Evolutionary conservation across 2,113 vertebrate species (phyloP).

Genomic region (Ceratotherium simum): DNA sequence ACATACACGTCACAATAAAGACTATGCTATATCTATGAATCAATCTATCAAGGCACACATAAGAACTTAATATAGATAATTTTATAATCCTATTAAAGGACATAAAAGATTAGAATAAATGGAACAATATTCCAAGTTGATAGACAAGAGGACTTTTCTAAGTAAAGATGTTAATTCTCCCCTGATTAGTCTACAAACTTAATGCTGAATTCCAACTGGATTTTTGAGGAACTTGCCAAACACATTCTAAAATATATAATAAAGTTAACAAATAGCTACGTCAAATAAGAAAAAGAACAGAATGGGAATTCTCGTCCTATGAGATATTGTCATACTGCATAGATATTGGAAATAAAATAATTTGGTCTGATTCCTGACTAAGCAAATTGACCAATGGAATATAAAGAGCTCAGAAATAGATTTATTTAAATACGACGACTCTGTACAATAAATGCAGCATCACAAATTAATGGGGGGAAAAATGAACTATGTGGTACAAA

Average conservation of each 20-base stretch:
- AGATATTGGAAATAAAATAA: neutral
- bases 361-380: neutral
- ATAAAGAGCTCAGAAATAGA: neutral
- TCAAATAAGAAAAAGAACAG: neutral
- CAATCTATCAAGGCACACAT: neutral
- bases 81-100: neutral
- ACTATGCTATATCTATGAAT: neutral
- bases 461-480: neutral
- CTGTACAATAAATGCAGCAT: neutral
- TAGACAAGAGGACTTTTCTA: neutral
- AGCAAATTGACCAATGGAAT: neutral
- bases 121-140: neutral
- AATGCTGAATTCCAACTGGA: neutral
- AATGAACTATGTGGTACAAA: neutral
- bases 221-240: conserved; percentile 14
- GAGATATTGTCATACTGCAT: neutral
- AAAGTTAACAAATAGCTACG: neutral
- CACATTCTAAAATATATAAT: neutral
- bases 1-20: neutral
- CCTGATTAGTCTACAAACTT: neutral
- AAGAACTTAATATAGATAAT: neutral
- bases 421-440: neutral
- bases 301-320: neutral
- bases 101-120: neutral
- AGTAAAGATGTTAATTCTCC: neutral